These are phyloP conservation scores for Frankliniella intonsa DNA, from an alignment of 2,888 invertebrate species.

Conservation along the genomic window DNA sequence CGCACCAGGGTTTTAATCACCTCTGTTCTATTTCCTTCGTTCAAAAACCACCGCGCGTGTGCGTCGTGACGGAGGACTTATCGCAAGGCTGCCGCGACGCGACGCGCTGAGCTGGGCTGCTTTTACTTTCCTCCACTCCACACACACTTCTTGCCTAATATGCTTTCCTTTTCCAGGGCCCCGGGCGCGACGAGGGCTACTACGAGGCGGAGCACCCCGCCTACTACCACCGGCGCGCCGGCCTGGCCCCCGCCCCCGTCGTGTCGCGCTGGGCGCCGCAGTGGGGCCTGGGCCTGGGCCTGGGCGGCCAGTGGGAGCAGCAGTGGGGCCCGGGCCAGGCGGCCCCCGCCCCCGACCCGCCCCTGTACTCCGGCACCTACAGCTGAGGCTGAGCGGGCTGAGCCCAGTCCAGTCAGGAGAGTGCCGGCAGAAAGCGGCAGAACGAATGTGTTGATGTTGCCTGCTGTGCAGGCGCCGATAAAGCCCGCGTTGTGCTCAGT, in stretches of 20 bases:
- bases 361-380: background rate
- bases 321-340: background rate
- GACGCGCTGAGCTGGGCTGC: background rate
- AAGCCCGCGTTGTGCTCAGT: no score
- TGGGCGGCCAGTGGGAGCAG: background rate
- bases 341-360: background rate
- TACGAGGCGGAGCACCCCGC: background rate
- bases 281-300: background rate
- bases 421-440: no score
- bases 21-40: background rate
- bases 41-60: background rate
- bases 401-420: background rate
- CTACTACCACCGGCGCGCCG: slow-evolving; percentile 1
- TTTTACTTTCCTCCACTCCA: no score
- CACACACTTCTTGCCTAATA: background rate
- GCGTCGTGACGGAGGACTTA: background rate
- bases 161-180: background rate
- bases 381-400: no score
- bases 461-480: no score
- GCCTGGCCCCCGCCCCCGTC: background rate
- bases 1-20: no score
- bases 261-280: background rate
- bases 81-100: background rate
- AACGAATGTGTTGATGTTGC: no score
- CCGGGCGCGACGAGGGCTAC: background rate